Conservation (phyloP, 2,888 invertebrate genomes). For the Patella caerulea region DNA sequence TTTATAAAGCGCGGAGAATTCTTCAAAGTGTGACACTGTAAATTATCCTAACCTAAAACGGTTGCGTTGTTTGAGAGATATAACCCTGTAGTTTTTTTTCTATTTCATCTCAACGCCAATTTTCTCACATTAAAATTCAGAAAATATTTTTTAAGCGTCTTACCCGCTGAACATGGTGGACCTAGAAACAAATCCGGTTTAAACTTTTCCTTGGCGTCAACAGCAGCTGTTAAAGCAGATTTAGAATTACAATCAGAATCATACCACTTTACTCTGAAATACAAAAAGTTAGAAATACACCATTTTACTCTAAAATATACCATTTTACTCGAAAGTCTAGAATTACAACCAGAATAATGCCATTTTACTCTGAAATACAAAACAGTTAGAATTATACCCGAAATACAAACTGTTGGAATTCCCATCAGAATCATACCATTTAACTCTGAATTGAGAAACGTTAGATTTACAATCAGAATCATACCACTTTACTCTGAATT, state of each 20-base stretch:
- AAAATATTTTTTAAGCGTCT: neutral
- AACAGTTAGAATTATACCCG: conserved; percentile 18
- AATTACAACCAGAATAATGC: conserved; percentile 60
- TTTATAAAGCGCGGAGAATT: too few species aligned
- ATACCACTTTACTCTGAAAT: conserved; percentile 58
- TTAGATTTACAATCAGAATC: conserved; percentile 59
- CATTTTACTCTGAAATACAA: conserved; percentile 52
- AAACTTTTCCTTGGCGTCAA: conserved; percentile 51
- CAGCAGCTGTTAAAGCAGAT: conserved; percentile 54
- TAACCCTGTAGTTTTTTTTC: too few species aligned
- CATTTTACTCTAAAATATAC: too few species aligned
- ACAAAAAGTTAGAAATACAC: neutral
- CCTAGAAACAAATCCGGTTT: conserved; percentile 63
- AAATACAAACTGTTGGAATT: conserved; percentile 47
- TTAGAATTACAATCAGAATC: conserved; percentile 60
- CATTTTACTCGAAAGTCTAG: too few species aligned
- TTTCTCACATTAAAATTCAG: neutral
- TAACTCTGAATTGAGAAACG: conserved; percentile 46
- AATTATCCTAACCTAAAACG: too few species aligned
- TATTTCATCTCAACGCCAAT: too few species aligned
- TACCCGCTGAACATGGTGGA: conserved; percentile 63
- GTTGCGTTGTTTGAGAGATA: too few species aligned
- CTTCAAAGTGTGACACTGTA: too few species aligned
- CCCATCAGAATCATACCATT: conserved; percentile 60
- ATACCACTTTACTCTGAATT: conserved; percentile 57